Conservation (phyloP, 2,113 vertebrate species). For the Eulemur macaco region DNA sequence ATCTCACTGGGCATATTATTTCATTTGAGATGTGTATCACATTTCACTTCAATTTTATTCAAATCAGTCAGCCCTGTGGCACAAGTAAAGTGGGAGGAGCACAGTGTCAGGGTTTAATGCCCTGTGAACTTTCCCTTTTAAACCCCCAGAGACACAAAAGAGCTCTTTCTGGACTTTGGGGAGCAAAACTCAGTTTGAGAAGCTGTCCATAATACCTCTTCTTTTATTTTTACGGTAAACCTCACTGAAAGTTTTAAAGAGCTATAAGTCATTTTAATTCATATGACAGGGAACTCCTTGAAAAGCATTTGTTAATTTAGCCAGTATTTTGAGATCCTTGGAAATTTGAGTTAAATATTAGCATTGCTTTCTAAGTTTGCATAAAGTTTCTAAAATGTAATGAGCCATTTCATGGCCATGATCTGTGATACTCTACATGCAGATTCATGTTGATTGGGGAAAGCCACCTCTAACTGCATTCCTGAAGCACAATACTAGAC, state of each 20-base stretch:
- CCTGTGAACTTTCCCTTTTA: background rate
- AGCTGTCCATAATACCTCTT: background rate
- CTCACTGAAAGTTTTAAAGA: background rate
- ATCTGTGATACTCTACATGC: background rate
- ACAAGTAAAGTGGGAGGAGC: background rate
- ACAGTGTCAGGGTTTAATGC: background rate
- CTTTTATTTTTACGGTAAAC: background rate
- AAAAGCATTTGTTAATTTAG: background rate
- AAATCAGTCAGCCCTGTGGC: background rate
- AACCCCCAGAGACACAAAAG: background rate
- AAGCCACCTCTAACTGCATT: background rate
- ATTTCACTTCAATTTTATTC: constrained; percentile 31
- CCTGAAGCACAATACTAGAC: background rate
- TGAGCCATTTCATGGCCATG: background rate
- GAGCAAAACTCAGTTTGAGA: background rate
- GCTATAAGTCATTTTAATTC: background rate
- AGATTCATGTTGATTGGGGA: background rate
- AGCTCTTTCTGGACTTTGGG: background rate
- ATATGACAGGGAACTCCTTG: background rate
- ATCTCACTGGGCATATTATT: background rate
- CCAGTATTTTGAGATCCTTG: constrained; percentile 13
- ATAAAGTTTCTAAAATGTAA: background rate
- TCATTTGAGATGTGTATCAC: background rate
- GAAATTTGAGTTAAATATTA: background rate
- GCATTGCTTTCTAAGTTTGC: background rate